phyloP scores from a whole-genome alignment of 2,888 invertebrate species.

The Serripes groenlandicus region DNA sequence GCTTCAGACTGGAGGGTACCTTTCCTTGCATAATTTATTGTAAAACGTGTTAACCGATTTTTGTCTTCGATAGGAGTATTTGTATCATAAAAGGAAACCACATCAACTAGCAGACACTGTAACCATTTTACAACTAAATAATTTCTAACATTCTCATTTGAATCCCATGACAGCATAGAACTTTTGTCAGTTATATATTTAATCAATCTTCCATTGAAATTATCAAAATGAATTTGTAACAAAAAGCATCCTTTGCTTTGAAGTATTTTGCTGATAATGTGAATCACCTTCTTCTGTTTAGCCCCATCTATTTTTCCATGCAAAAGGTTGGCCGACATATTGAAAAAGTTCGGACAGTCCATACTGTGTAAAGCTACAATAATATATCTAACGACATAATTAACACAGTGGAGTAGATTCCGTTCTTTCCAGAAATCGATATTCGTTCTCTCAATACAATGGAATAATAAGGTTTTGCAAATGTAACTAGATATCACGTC shows the following conservation, averaged over 20 bases:
- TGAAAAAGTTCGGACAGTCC: constrained; percentile 32
- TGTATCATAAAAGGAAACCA: background rate
- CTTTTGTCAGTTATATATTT: background rate
- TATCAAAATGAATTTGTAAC: background rate
- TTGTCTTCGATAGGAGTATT: background rate
- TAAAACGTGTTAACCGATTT: background rate
- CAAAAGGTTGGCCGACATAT: constrained; percentile 24
- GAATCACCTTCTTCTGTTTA: background rate
- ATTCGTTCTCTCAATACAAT: constrained; percentile 16
- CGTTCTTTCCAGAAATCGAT: constrained; percentile 6
- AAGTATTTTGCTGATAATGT: background rate
- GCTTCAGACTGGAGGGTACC: background rate
- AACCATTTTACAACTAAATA: background rate
- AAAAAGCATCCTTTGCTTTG: background rate
- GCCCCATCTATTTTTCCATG: constrained; percentile 3
- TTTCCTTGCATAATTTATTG: too few relatives aligned
- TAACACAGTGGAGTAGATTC: background rate
- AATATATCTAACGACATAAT: background rate
- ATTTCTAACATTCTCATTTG: background rate
- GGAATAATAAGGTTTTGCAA: constrained; percentile 28
- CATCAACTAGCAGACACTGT: background rate
- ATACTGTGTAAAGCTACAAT: background rate
- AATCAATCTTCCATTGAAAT: background rate
- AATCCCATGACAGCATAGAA: background rate
- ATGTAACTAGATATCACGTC: constrained; percentile 28